Conservation (phyloP, 2,888 invertebrate genomes). For the Autographa pulchrina region DNA sequence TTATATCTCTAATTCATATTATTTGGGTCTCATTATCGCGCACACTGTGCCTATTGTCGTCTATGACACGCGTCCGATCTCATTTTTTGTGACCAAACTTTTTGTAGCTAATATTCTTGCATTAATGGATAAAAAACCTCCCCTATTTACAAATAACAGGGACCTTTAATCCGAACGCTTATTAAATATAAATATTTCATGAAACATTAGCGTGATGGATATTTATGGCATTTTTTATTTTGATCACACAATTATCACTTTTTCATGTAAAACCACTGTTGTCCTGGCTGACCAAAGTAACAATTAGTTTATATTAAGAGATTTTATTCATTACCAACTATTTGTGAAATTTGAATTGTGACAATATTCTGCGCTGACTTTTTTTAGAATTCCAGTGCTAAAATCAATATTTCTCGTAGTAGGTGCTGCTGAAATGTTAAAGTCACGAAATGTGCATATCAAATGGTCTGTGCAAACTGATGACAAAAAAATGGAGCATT, state of each 20-base stretch:
- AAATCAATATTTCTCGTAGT: neutral
- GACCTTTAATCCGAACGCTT: slow-evolving; percentile 88
- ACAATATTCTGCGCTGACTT: neutral
- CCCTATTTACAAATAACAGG: slow-evolving; percentile 86
- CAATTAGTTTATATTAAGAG: neutral
- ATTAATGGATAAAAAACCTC: slow-evolving; percentile 74
- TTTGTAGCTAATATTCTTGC: slow-evolving; percentile 68
- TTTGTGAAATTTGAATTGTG: neutral
- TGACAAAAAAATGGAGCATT: slow-evolving; percentile 76
- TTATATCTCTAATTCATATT: slow-evolving; percentile 42
- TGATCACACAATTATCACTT: slow-evolving; percentile 29
- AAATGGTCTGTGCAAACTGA: slow-evolving; percentile 65
- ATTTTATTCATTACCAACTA: neutral
- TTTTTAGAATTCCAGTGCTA: neutral
- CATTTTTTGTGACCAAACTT: slow-evolving; percentile 71
- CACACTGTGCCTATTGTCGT: slow-evolving; percentile 62
- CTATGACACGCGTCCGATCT: slow-evolving; percentile 75
- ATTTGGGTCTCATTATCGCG: slow-evolving; percentile 38
- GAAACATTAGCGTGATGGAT: slow-evolving; percentile 70
- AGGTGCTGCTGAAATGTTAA: slow-evolving; percentile 33
- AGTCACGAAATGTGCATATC: slow-evolving; percentile 58
- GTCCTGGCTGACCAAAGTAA: neutral
- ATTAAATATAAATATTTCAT: slow-evolving; percentile 89
- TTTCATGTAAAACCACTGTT: neutral
- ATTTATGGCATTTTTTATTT: slow-evolving; percentile 62